Base-by-base conservation (phyloP, 2,113 vertebrate genomes). In the Protobothrops mucrosquamatus region DNA sequence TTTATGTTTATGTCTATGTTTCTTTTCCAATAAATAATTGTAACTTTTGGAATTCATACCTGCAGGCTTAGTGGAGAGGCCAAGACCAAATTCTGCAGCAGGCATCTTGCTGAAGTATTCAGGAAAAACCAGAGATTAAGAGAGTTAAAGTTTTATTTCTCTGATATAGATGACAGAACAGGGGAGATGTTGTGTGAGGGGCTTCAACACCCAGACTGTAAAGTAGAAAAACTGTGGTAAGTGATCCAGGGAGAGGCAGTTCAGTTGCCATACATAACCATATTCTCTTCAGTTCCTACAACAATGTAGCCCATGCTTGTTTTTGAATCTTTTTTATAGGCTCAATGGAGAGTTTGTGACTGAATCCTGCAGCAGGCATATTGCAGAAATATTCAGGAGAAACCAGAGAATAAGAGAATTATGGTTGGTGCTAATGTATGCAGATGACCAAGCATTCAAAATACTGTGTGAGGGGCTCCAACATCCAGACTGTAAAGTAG, bases 371-470 rank as follows among this genome's bases (percentile, higher is more conserved):
- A 5, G 61, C 26, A 5, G 26, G 61, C 61, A 29, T 64, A 0
- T 64, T 64, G 26, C 61, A 64, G 11, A 29, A 4, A 1, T 64
- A 64, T 4, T 64, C 9, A 29, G 26, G 10, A 64, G 4, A 64
- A 24, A 20, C 23, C 57, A 59, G 57, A 59, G 20, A 23, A 4
- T 64, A 29, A 64, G 1, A 64, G 3, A 29, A 3, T 29, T 64
- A 64, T 12, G 4, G 11, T 64, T 64, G 24, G 24, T 29, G 26
- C 3, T 29, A 29, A 12, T 1, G 8, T 4, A 29, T 29, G 0
- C 61, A 29, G 9, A 1, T 4, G 10, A 26, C 0, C 0, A 1
- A 5, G 3, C 26, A 64, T 29, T 64, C 10, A 2, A 12, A 64
- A 29, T 4, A 1, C 0, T 64, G 10, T 64, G 61, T n/a, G 10